Evolutionary conservation across 2,888 invertebrate species (phyloP), one percentile per base, ranked within the genome.

Genomic region (Tholera decimalis): DNA sequence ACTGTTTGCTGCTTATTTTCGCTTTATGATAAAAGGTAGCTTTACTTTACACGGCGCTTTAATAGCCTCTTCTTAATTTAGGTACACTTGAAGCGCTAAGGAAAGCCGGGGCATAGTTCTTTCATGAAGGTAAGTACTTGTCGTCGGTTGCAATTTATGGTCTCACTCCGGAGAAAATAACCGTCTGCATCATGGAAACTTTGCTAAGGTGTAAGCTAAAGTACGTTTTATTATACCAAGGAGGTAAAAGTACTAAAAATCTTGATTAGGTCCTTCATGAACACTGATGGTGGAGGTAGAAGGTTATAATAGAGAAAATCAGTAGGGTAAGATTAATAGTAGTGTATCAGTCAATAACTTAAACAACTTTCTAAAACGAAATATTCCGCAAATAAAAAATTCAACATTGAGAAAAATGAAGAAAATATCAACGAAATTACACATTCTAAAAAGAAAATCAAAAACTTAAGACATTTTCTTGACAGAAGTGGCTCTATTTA

Each of bases 101-200:
- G 56, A 72, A 73, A 70, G 68, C 70, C 69, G 50, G 67, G 70
- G 61, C 57, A 82, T 63, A 70, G 69, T 75, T 73, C 75, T 78
- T 72, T 72, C 67, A 61, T 62, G 72, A 66, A 74, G 85, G 83
- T 80, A 79, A 77, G 70, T 78, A 85, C 80, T 84, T 77, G 78
- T 82, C 77, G 83, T 87, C 83, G 84, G 72, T 80, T 79, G 81
- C 79, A 87, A 91, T 92, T 90, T 92, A 92, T 91, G 80, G 83
- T 86, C 84, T 85, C 84, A 84, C 89, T 87, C 84, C 75, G 77
- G 77, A 82, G 66, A 85, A 85, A 86, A 85, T 86, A 87, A 83
- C 86, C 87, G 84, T 83, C 80, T 77, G 69, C 73, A 74, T 83
- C 81, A 73, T 74, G 80, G 65, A 80, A 80, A 79, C 80, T 82